Conservation (phyloP, 2,888 invertebrate genomes). For the Tetranychus truncatus region DNA sequence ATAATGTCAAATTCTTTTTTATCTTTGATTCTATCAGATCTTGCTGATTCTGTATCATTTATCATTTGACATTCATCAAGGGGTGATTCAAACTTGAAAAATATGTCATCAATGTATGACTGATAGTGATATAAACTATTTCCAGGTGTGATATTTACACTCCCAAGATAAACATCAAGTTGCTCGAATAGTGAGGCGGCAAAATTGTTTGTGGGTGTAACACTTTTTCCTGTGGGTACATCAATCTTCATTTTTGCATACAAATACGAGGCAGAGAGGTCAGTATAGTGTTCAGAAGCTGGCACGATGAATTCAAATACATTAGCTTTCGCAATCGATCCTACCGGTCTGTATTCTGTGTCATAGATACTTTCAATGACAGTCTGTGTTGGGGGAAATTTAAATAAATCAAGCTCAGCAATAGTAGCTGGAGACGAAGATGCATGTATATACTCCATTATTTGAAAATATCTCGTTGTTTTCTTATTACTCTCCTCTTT, state of each 20-base stretch:
- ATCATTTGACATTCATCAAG: neutral
- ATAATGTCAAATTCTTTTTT: neutral
- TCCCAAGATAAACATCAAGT: neutral
- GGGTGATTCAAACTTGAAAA: neutral
- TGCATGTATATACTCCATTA: neutral
- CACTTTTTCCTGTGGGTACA: too few species aligned
- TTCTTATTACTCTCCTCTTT: neutral
- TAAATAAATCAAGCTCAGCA: neutral
- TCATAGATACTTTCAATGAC: neutral
- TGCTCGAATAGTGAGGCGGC: neutral
- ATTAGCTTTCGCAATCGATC: neutral
- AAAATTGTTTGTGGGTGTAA: neutral
- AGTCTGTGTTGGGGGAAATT: neutral
- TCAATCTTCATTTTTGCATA: neutral
- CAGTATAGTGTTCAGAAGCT: neutral
- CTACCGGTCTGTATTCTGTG: neutral
- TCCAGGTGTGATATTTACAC: neutral
- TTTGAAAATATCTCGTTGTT: neutral
- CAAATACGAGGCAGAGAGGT: neutral
- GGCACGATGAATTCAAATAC: neutral
- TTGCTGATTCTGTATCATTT: neutral
- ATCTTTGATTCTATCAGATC: neutral
- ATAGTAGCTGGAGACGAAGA: neutral
- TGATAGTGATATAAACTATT: neutral
- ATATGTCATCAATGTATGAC: neutral